Base-by-base conservation (phyloP, 2,113 vertebrate genomes). In the Heterotis niloticus region DNA sequence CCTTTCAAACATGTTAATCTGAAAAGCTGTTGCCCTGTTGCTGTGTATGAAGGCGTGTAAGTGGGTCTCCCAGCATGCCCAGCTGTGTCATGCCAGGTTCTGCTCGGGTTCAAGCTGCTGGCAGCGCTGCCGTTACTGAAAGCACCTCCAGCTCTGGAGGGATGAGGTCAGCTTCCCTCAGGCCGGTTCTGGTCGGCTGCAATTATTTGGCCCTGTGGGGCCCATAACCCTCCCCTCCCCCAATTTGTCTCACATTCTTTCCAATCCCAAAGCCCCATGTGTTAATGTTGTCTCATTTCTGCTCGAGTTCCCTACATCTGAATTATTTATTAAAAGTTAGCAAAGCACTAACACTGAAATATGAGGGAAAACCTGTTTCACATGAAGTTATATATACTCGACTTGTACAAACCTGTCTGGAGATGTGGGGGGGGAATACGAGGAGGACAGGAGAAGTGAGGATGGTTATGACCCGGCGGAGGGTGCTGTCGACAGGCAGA, bases 171-270 rank as follows among this genome's bases (percentile, higher is more conserved):
- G 52, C 52, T 57, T 74, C 26, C 52, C 54, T 74, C 71, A 74
- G 71, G 52, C 17, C 71, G 56, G 71, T 57, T 74, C 71, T 74
- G 71, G 71, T 54, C 57, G 71, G 71, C 52, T 74, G 71, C 56
- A 54, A 74, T 74, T 74, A 74, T 74, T 74, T 74, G 71, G 71
- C 71, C 71, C 71, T 74, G 71, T 14, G 71, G 71, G 71, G 71
- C 26, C 52, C 57, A 57, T 74, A 57, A 20, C 54, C 23, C 71
- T 57, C 71, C 51, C 54, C 71, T 54, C 71, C n/a, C n/a, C 69
- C 69, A 34, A 72, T 54, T 72, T n/a, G 10, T 18, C 34, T 5
- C 69, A 11, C 34, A 29, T 44, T 44, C 69, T 51, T n/a, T 28
- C 56, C 26, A 74, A 57, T 74, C 52, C 54, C 10, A 10, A 12